Conservation (phyloP, 2,797 vertebrate species). For the Sylvia borin region DNA sequence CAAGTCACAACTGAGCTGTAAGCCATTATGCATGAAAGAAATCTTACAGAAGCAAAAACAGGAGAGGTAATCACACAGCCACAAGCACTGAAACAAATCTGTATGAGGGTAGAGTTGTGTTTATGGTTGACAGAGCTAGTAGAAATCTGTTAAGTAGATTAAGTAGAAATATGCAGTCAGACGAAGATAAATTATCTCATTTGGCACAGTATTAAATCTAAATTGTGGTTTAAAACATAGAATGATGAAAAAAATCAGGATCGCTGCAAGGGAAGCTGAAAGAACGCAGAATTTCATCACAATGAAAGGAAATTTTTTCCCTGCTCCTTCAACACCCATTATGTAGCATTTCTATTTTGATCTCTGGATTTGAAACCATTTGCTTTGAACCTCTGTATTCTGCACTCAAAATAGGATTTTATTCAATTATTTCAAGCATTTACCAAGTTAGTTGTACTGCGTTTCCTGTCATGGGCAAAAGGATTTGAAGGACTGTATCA, state of each 20-base stretch:
- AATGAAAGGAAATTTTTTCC: neutral
- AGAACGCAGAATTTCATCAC: neutral
- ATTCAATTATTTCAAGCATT: constrained; percentile 57
- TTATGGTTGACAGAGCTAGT: neutral
- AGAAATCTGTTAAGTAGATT: constrained; percentile 52
- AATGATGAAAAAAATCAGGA: constrained; percentile 12
- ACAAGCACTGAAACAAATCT: neutral
- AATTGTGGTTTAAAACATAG: constrained; percentile 21
- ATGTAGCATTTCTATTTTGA: constrained; percentile 26
- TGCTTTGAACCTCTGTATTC: constrained; percentile 34
- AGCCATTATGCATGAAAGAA: constrained; percentile 7
- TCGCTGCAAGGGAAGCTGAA: neutral
- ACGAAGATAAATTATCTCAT: constrained; percentile 41
- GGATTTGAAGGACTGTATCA: constrained; percentile 33
- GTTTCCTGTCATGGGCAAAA: neutral
- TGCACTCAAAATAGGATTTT: constrained; percentile 27
- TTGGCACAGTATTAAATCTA: constrained; percentile 1
- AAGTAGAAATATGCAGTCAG: constrained; percentile 17
- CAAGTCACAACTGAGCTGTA: neutral
- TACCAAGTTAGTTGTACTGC: neutral
- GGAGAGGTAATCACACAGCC: constrained; percentile 25
- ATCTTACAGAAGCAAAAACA: neutral
- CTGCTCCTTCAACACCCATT: neutral
- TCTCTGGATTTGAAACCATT: constrained; percentile 12
- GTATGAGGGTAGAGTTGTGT: neutral